These are phyloP conservation scores for Numenius arquata DNA, from an alignment of 2,113 vertebrate genomes.

Conservation along the genomic window DNA sequence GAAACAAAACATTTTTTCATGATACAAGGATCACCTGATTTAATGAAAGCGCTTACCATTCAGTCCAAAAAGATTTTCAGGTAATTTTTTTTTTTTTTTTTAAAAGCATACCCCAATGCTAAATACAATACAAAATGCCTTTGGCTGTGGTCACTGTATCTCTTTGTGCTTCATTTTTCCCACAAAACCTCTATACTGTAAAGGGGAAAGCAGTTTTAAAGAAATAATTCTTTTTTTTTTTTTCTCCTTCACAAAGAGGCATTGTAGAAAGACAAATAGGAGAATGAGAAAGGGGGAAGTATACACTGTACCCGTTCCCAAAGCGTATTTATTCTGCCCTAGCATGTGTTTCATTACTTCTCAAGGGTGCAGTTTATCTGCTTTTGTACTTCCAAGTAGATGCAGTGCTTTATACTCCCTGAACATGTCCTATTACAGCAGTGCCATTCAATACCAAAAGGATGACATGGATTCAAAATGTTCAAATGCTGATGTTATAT, in stretches of 20 bases:
- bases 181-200: background rate
- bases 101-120: background rate
- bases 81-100: background rate
- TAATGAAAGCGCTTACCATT: background rate
- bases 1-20: background rate
- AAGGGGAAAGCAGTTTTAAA: background rate
- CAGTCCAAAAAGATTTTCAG: background rate
- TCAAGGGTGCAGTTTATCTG: slow-evolving; percentile 7
- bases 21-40: background rate
- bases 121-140: background rate
- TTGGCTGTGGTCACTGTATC: background rate
- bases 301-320: background rate
- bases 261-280: background rate
- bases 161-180: background rate
- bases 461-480: background rate
- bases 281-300: background rate
- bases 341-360: background rate
- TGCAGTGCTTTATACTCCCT: background rate
- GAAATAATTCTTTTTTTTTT: background rate
- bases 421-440: background rate
- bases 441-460: background rate
- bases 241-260: background rate
- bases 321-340: background rate
- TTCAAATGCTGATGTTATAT: background rate
- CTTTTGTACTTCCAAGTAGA: background rate